phyloP scores from a whole-genome alignment of 2,113 vertebrate species.

The Passer montanus region DNA sequence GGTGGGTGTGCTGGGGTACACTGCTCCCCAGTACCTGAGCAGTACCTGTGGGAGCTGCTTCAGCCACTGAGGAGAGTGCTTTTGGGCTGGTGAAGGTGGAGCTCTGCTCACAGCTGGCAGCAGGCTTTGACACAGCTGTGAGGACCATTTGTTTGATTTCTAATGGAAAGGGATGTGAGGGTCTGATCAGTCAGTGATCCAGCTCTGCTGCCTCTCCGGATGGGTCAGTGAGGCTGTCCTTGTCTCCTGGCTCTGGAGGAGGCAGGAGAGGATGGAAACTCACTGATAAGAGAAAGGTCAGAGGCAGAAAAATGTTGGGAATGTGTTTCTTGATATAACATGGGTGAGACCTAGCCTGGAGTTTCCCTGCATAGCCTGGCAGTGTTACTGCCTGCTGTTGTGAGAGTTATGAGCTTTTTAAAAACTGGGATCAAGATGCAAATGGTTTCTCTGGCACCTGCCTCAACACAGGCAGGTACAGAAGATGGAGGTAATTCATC shows the following conservation, averaged over 20 bases:
- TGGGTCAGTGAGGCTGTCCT: background rate
- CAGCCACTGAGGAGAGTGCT: fast-evolving
- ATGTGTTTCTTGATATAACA: conserved; percentile 53
- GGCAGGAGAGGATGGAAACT: background rate
- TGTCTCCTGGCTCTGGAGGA: background rate
- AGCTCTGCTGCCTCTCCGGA: background rate
- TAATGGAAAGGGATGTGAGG: background rate
- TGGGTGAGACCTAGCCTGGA: background rate
- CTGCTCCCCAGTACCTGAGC: background rate
- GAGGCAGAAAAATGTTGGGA: conserved; percentile 60
- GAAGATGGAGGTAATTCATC: background rate
- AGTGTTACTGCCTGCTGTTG: background rate
- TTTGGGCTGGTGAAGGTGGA: background rate
- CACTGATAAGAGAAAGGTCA: conserved; percentile 51
- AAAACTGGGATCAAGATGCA: background rate
- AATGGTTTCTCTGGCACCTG: background rate
- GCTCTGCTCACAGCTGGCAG: background rate
- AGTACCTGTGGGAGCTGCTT: background rate
- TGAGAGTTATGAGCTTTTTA: background rate
- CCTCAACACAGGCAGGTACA: background rate
- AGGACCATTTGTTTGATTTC: background rate
- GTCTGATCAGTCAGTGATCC: background rate
- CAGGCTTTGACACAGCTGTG: background rate
- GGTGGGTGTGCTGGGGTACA: background rate
- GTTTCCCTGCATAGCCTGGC: background rate